A percentile compares a stretch with the other conserved stretches of the same genome.
Conservation (phyloP, 2,113 vertebrate genomes). For the Micronycteris hirsuta region DNA sequence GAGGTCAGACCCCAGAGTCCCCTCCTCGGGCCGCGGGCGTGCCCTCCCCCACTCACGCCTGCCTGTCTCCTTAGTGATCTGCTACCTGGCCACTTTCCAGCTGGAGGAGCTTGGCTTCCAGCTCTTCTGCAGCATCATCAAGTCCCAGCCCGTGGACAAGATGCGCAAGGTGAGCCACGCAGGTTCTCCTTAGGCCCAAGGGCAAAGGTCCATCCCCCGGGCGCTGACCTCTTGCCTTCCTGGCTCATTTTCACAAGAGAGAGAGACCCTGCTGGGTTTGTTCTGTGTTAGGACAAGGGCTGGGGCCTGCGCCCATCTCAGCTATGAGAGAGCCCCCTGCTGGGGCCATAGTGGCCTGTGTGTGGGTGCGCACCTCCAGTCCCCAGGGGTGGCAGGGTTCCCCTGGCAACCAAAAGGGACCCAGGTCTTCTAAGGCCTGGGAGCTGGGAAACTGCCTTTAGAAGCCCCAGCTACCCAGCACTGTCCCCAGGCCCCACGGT, state of each 20-base stretch:
- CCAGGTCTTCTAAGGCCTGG: neutral
- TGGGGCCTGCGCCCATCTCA: neutral
- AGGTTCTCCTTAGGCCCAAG: accelerated
- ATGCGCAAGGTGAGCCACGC: slow-evolving; percentile 83
- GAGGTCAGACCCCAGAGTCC: accelerated
- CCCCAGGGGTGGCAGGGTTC: neutral
- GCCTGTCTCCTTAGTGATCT: slow-evolving; percentile 84
- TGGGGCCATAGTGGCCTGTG: neutral
- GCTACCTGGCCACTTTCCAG: slow-evolving; percentile 89
- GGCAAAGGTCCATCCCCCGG: neutral
- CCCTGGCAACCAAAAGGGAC: neutral
- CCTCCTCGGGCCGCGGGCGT: neutral
- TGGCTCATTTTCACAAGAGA: neutral
- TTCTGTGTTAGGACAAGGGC: neutral
- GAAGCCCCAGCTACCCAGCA: neutral
- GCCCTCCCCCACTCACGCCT: accelerated
- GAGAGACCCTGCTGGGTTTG: neutral
- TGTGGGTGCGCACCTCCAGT: accelerated
- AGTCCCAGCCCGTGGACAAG: slow-evolving; percentile 84
- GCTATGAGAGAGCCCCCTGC: neutral
- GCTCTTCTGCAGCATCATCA: slow-evolving; percentile 85
- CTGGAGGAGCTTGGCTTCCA: slow-evolving; percentile 88
- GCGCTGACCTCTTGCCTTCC: neutral
- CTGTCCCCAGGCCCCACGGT: neutral
- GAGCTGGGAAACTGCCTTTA: neutral